Base-by-base conservation (phyloP, 2,113 vertebrate genomes). In the Potamarius usumacintae region DNA sequence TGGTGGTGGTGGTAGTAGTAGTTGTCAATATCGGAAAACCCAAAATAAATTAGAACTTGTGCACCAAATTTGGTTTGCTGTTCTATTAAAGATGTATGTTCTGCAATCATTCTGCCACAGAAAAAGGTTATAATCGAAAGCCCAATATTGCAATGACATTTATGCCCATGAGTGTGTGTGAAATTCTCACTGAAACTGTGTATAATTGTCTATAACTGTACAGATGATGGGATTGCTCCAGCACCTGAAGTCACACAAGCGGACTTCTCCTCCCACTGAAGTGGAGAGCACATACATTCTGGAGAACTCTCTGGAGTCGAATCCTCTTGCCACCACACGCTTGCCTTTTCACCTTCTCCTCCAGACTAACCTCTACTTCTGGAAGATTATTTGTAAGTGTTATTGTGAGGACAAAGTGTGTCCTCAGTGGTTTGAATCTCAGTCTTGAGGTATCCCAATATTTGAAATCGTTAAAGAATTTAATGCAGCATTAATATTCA, bases 321-420 rank as follows among this genome's bases (percentile, higher is more conserved):
- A 95, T 9, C 87, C 94, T 5, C 90, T 96, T 85, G 96, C 97
- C 83, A 93, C 95, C 80, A 95, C 88, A 74, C 95, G 98, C 67
- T 94, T 99, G 87, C 98, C 98, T 77, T 99, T 99, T 89, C 98
- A 99, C 86, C 93, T 98, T 12, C 96, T 99, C 78, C 96, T 98
- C 87, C 96, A 97, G 93, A 96, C 95, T n/a, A 88, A 94, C 25
- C 93, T 95, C 1, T 96, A 94, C 91, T 97, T 97, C 94, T 99
- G 97, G 98, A 97, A 95, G 86, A 97, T 99, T 86, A 94, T 99
- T 69, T 96, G 98, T 98, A 92, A 81, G 97, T 97, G 78, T 67
- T 22, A 65, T 27, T 17, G 7, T 11, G 7, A 10, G 17, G 52
- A 55, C 18, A 2, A 74, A 48, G 48, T 53, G 34, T 12, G 17